phyloP scores from a whole-genome alignment of 2,888 invertebrate species.

The Orthonevra nobilis region DNA sequence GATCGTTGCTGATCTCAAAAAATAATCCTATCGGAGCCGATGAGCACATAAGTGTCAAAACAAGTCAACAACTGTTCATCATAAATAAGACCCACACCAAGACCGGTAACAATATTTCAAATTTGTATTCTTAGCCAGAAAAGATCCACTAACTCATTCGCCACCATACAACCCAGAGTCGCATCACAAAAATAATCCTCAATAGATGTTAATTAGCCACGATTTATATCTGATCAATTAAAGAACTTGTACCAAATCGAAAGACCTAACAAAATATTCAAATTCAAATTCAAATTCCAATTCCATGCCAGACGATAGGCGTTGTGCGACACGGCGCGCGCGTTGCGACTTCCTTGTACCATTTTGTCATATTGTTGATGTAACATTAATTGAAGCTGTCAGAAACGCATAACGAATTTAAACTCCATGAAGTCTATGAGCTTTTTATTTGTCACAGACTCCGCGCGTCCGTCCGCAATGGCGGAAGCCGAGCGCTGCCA shows the following conservation, averaged over 20 bases:
- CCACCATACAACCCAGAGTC: neutral
- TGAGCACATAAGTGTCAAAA: too few relatives aligned
- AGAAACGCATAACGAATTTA: conserved; percentile 64
- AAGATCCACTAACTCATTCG: conserved; percentile 30
- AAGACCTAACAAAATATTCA: too few relatives aligned
- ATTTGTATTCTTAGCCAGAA: conserved; percentile 27
- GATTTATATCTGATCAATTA: conserved; percentile 69
- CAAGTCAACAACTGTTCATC: conserved; percentile 47
- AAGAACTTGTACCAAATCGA: conserved; percentile 65
- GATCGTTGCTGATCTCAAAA: too few relatives aligned
- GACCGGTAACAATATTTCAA: conserved; percentile 51
- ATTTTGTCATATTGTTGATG: conserved; percentile 70
- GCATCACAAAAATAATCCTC: conserved; percentile 48
- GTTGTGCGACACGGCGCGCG: conserved; percentile 12
- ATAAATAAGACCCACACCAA: conserved; percentile 32
- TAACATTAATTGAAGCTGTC: conserved; percentile 70
- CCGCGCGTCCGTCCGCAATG: conserved; percentile 43
- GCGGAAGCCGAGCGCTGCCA: conserved; percentile 65
- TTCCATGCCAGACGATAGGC: conserved; percentile 6
- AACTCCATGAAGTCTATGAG: conserved; percentile 65
- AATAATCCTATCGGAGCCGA: too few relatives aligned
- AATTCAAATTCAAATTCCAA: conserved; percentile 28
- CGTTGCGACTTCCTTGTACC: conserved; percentile 58
- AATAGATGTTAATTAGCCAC: conserved; percentile 67
- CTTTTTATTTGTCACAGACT: conserved; percentile 66